phyloP scores from a whole-genome alignment of 1,140 invertebrate genomes.

The Mizuhopecten yessoensis region DNA sequence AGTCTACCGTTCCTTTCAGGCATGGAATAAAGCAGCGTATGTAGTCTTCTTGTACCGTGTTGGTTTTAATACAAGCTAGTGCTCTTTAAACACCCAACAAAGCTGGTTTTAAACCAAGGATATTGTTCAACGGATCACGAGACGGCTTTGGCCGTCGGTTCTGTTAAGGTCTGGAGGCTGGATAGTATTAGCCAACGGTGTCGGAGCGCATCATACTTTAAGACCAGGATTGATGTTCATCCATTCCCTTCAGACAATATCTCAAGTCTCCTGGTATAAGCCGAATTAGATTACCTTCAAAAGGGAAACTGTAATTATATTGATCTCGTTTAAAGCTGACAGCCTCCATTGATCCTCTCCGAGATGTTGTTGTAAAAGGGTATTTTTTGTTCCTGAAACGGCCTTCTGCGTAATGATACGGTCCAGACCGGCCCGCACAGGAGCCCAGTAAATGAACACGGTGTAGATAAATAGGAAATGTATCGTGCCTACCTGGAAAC shows the following conservation, averaged over 20 bases:
- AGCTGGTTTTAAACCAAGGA: background rate
- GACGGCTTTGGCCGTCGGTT: background rate
- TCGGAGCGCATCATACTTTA: conserved; percentile 23
- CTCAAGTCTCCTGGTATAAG: background rate
- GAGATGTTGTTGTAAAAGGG: background rate
- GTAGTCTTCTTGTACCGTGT: no score
- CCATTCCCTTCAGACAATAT: conserved; percentile 11
- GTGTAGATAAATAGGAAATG: no score
- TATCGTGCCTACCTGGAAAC: background rate
- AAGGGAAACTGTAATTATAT: conserved; percentile 29
- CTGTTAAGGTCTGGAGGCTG: background rate
- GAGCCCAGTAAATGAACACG: background rate
- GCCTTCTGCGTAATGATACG: background rate
- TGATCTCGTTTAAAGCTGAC: conserved; percentile 14
- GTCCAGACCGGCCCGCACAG: background rate
- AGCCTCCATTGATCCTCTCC: background rate
- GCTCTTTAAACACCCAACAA: background rate
- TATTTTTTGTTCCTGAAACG: no score
- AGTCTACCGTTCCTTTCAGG: no score
- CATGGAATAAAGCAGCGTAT: no score
- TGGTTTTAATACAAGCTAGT: no score
- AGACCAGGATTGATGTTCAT: background rate
- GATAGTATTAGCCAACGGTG: background rate
- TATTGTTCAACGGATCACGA: background rate
- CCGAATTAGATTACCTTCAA: conserved; percentile 30